Percentiles rank a stretch among this genome's conserved stretches.
phyloP scores from a whole-genome alignment of 2,113 vertebrate genomes.

The Hippocampus abdominalis region DNA sequence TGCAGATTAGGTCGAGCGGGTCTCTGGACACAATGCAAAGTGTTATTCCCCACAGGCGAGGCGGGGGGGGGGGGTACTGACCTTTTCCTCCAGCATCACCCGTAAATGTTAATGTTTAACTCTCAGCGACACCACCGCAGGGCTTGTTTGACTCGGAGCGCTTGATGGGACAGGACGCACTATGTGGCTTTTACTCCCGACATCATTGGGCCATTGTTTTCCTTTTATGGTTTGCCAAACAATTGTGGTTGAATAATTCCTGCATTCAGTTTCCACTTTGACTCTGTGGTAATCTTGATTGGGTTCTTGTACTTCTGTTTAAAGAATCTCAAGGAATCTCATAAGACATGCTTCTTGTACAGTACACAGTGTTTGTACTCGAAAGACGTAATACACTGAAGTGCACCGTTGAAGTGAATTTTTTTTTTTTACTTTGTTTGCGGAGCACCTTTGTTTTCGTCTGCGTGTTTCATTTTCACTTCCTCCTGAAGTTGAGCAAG shows the following conservation, averaged over 20 bases:
- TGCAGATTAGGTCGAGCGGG: background rate
- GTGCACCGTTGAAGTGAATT: background rate
- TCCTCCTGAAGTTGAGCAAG: background rate
- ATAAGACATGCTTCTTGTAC: no score
- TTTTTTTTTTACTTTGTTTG: background rate
- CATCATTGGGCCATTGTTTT: no score
- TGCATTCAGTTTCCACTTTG: no score
- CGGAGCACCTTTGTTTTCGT: background rate
- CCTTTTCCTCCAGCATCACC: conserved; percentile 8
- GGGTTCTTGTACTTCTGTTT: no score
- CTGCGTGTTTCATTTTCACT: background rate
- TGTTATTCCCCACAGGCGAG: background rate
- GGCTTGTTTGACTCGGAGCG: background rate
- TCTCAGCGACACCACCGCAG: background rate
- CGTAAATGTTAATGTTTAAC: conserved; percentile 8
- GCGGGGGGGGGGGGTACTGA: background rate
- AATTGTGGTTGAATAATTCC: no score
- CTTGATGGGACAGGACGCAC: background rate
- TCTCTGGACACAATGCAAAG: background rate
- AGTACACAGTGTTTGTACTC: no score
- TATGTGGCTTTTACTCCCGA: background rate
- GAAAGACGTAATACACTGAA: background rate
- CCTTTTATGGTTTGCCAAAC: no score
- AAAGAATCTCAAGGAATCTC: no score
- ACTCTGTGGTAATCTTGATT: no score